These are phyloP conservation scores for Aporophyla nigra DNA, from an alignment of 2,888 invertebrate genomes.

Conservation along the genomic window DNA sequence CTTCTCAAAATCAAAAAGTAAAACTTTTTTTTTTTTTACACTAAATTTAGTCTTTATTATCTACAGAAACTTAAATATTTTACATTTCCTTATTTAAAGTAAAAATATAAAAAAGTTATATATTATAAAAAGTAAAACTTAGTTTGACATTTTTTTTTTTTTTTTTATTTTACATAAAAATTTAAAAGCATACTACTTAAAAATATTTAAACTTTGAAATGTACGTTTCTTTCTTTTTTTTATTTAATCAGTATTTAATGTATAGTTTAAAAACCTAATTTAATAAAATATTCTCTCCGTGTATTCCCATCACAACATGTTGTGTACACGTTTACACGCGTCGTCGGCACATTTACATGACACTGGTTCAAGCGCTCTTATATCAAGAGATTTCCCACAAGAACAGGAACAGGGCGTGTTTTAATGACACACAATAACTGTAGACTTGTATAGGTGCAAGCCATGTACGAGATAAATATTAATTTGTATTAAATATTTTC, in stretches of 20 bases:
- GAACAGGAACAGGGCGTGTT: background rate
- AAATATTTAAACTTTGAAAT: background rate
- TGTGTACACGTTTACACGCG: background rate
- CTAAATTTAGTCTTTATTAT: too few species aligned
- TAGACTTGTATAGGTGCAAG: background rate
- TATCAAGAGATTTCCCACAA: conserved; percentile 10
- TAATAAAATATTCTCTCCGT: background rate
- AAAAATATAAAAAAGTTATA: too few species aligned
- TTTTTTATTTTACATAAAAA: too few species aligned
- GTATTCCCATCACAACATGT: background rate
- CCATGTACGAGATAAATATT: background rate
- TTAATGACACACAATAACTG: conserved; percentile 14
- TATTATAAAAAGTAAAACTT: too few species aligned
- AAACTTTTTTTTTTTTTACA: too few species aligned
- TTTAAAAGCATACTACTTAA: too few species aligned
- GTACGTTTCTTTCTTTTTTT: background rate
- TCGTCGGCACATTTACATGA: conserved; percentile 23
- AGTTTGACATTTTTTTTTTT: too few species aligned
- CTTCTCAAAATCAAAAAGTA: too few species aligned
- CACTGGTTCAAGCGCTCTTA: conserved; percentile 34
- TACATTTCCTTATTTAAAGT: too few species aligned
- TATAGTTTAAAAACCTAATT: background rate
- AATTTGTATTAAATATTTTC: background rate
- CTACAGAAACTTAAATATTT: too few species aligned
- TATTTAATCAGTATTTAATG: background rate